Base-by-base conservation (phyloP, 2,113 vertebrate genomes). In the Phasianus colchicus region DNA sequence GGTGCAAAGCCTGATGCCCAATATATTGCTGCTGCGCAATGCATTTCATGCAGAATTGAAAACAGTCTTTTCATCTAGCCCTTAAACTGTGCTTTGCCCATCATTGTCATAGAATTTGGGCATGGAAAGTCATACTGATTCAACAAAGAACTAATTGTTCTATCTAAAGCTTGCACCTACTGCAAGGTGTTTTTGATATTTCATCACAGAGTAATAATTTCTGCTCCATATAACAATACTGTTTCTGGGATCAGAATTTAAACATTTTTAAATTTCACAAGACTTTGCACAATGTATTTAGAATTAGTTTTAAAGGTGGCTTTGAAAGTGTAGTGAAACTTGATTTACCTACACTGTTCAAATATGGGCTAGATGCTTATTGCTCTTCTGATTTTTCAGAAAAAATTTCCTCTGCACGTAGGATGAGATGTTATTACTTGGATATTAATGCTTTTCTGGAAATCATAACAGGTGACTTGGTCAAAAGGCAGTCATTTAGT, bases 401-500 rank as follows among this genome's bases (percentile, higher is more conserved):
- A 61, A 61, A 76, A 88, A 76, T 47, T 6, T 10, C 10, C 64
- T 79, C 60, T 57, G 19, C 10, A 8, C 10, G 10, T 52, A 5
- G 6, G 22, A 77, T 12, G n/a, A 67, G 24, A 21, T 19, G 71
- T 0, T 0, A 6, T 34, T 9, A 4, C 36, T 77, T 8, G 66
- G 2, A 0, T 32, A 6, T 11, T 36, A 11, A 10, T 71, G 5
- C 38, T 80, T 90, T 86, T 34, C 8, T 70, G 32, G 50, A 89
- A 77, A 90, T 64, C 11, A 18, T 58, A 81, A 61, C 16, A 13
- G 20, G 16, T 24, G 52, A 7, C 4, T 50, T 12, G 38, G 8
- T 5, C 75, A 80, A 88, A 86, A 34, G 25, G 8, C 32, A 72
- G 25, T 30, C 30, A 34, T 29, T 84, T 42, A 47, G 32, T 75